A percentile compares a stretch with the other conserved stretches of the same genome.
These are phyloP conservation scores for Ivindomyrus marchei DNA, from an alignment of 2,113 vertebrate genomes.

Conservation along the genomic window DNA sequence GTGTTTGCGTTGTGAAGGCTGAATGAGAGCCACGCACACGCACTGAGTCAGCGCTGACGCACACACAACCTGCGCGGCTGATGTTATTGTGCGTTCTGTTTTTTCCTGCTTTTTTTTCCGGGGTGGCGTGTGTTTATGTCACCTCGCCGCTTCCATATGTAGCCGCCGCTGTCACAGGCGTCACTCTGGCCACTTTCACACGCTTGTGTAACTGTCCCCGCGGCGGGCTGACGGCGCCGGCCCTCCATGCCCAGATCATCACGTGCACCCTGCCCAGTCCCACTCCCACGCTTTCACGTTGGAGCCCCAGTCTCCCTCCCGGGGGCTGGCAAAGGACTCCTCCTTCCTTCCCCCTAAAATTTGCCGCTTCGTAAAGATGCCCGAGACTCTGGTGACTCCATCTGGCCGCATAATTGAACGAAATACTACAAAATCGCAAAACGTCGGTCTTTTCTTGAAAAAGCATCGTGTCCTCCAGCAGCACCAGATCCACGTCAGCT, in stretches of 20 bases:
- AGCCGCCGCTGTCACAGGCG: slow-evolving; percentile 16
- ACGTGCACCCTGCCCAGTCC: background rate
- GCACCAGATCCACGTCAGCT: background rate
- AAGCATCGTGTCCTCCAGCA: background rate
- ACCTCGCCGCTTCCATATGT: slow-evolving; percentile 10
- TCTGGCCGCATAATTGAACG: background rate
- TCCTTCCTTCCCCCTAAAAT: background rate
- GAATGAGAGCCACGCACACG: slow-evolving; percentile 65
- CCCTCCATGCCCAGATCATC: slow-evolving; percentile 20
- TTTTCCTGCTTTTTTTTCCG: slow-evolving; percentile 34
- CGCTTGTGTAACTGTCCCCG: slow-evolving; percentile 22
- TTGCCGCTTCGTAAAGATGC: background rate
- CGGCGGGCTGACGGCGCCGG: background rate
- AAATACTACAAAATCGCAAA: background rate
- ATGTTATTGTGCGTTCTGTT: slow-evolving; percentile 53
- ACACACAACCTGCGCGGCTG: slow-evolving; percentile 37
- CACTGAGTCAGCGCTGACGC: slow-evolving; percentile 68
- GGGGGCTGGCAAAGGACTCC: background rate
- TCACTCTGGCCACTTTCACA: slow-evolving; percentile 9
- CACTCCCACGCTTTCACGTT: background rate
- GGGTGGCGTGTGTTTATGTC: slow-evolving; percentile 17
- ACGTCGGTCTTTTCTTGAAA: background rate
- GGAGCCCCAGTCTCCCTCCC: background rate
- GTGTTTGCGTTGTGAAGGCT: slow-evolving; percentile 69
- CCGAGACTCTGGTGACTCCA: background rate